Conservation (phyloP, 2,888 invertebrate genomes). For the Blastobasis lacticolella region DNA sequence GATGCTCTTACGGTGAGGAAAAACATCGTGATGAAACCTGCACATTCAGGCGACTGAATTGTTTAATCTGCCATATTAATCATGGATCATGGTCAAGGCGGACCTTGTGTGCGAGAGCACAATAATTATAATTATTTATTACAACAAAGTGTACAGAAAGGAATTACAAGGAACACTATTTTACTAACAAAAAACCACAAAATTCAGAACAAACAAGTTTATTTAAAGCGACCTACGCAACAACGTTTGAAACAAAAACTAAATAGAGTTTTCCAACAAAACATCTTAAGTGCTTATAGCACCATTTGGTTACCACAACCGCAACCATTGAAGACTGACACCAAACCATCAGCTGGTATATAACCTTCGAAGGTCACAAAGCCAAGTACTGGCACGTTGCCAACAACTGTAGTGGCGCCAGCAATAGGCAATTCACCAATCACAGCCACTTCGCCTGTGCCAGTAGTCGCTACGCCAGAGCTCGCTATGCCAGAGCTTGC, state of each 20-base stretch:
- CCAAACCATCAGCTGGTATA: constrained; percentile 51
- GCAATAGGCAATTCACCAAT: constrained; percentile 47
- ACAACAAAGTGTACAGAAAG: too few species aligned
- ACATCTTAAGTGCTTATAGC: background rate
- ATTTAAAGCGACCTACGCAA: background rate
- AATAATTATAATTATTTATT: too few species aligned
- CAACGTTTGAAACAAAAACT: background rate
- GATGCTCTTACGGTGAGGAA: too few species aligned
- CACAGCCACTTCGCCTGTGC: constrained; percentile 43
- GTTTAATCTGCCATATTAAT: too few species aligned
- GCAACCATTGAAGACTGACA: constrained; percentile 40
- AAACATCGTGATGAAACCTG: too few species aligned
- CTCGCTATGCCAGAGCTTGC: background rate
- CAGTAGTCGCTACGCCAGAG: constrained; percentile 17
- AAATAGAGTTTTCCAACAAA: background rate
- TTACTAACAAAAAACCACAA: background rate
- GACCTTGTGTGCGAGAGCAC: too few species aligned
- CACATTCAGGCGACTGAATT: too few species aligned
- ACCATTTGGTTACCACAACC: constrained; percentile 22
- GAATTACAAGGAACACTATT: background rate
- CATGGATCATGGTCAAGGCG: too few species aligned
- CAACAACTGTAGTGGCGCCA: constrained; percentile 43
- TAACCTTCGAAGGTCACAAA: constrained; percentile 57
- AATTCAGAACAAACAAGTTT: background rate
- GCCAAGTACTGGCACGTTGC: constrained; percentile 57